Base-by-base conservation (phyloP, 1,140 invertebrate species). In the Epicauta chinensis region DNA sequence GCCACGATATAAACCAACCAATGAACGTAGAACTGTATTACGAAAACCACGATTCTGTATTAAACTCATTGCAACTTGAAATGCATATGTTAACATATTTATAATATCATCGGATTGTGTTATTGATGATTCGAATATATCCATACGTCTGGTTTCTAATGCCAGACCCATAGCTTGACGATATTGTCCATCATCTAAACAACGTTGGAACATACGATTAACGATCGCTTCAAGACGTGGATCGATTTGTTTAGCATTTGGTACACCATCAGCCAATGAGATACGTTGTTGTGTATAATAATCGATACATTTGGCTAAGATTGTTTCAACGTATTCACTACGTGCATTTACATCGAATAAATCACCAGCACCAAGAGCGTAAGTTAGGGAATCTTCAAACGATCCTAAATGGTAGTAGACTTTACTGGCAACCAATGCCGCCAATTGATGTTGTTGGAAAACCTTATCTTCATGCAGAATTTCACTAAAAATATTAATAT, bases 351-450 rank as follows among this genome's bases (percentile, higher is more conserved):
- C 90, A 75, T 98, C 91, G 72, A 98, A 97, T 0, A 97, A 74
- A 63, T 90, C 82, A 39, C 92, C 92, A 64, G 96, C 92, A 43
- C 92, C 89, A 10, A 98, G 75, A 30, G 96, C 93, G 76, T 93
- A 97, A 23, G 88, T 91, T 48, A 98, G 68, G 0, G 95, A 94
- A 73, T 98, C 93, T 70, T 96, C 90, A 75, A 95, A 98, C 3
- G 91, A 91, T 17, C 94, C 94, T 41, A 99, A 77, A 73, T 99
- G 94, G 73, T 97, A 98, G 67, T 98, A 98, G 3, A 98, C 93
- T 76, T 99, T 99, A 59, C 95, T 98, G 4, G 94, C 95, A 16
- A 99, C 93, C 55, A 99, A 79, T 16, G 96, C 95, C 42, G 97
- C 97, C 37, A 98, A 71, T 62, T 97, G 83, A 63, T 91, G 86